These are phyloP conservation scores for Molossus alvarezi DNA, from an alignment of 2,797 vertebrate genomes.

Conservation along the genomic window DNA sequence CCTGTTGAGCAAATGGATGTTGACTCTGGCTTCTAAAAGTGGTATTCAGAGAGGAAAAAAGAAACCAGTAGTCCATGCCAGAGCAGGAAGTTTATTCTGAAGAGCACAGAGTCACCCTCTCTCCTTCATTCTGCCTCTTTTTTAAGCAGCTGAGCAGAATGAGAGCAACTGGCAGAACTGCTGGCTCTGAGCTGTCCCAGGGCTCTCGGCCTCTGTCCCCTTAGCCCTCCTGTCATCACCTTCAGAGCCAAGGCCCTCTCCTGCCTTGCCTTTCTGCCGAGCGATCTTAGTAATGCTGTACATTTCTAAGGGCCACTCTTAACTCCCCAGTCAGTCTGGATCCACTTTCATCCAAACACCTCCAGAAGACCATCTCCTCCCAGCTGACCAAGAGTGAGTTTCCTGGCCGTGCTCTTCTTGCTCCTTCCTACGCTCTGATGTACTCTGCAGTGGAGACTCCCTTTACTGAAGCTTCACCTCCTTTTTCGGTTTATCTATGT, in stretches of 20 bases:
- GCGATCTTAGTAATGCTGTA: neutral
- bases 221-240: neutral
- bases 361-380: neutral
- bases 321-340: neutral
- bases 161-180: neutral
- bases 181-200: neutral
- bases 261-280: neutral
- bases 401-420: neutral
- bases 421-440: neutral
- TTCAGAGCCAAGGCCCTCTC: neutral
- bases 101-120: neutral
- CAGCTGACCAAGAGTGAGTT: neutral
- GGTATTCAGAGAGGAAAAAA: neutral
- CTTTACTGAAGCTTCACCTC: neutral
- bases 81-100: neutral
- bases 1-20: neutral
- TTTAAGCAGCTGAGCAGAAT: neutral
- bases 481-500: neutral
- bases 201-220: neutral
- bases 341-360: neutral
- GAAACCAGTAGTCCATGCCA: neutral
- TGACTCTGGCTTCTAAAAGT: neutral
- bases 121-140: neutral
- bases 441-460: neutral
- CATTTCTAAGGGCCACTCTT: neutral